A percentile compares a stretch with the other conserved stretches of the same genome.
These are phyloP conservation scores for Ophion costatus DNA, from an alignment of 2,888 invertebrate genomes.

Conservation along the genomic window DNA sequence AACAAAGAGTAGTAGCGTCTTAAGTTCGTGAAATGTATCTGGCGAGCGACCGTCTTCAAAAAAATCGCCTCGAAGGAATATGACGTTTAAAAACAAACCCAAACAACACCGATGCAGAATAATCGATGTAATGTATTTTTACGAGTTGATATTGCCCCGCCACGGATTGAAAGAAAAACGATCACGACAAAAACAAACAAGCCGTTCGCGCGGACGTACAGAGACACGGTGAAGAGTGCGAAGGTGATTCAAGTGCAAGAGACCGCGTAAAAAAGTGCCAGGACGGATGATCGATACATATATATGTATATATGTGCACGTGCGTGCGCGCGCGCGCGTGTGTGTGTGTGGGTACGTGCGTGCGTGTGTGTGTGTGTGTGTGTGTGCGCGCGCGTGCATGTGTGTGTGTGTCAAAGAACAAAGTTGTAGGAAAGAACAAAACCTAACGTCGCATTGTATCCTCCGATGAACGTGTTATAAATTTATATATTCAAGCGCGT, in stretches of 20 bases:
- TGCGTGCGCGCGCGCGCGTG: no score
- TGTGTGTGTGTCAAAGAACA: constrained; percentile 8
- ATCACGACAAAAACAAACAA: constrained; percentile 18
- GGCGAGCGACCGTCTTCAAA: constrained; percentile 23
- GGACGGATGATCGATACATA: constrained; percentile 52
- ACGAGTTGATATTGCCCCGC: constrained; percentile 69
- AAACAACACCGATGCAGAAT: constrained; percentile 52
- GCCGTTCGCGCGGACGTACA: constrained; percentile 41
- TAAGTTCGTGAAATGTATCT: constrained; percentile 59
- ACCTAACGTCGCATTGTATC: constrained; percentile 63
- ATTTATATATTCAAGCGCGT: constrained; percentile 62
- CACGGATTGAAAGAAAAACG: constrained; percentile 32
- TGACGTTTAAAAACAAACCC: constrained; percentile 5
- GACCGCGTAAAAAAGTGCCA: constrained; percentile 48
- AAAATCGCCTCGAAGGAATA: constrained; percentile 15
- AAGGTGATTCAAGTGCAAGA: constrained; percentile 56
- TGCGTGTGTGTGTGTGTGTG: no score
- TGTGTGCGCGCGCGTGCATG: no score
- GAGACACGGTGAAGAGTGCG: constrained; percentile 48
- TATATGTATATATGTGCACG: constrained; percentile 1
- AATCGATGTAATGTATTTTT: constrained; percentile 73
- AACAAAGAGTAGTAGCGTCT: constrained; percentile 26
- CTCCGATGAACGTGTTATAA: constrained; percentile 62
- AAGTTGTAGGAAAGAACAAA: constrained; percentile 40
- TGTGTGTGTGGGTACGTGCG: no score